Evolutionary conservation across 2,888 invertebrate genomes (phyloP).

Genomic region (Ypsolopha sequella): DNA sequence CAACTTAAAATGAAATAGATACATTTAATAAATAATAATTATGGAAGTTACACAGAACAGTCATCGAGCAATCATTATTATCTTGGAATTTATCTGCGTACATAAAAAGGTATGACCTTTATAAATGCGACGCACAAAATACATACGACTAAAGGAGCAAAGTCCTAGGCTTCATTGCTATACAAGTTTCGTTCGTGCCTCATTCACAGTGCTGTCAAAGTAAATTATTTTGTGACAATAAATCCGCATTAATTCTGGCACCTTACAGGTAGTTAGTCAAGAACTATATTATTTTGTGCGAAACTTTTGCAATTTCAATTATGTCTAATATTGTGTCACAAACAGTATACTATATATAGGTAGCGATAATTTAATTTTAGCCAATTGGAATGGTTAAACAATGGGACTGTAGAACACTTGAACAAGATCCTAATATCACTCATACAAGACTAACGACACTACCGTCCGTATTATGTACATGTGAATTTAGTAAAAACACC

Average conservation of each 20-base stretch:
- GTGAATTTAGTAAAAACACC: conserved; percentile 17
- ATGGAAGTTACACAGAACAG: not conserved
- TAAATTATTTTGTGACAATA: conserved; percentile 42
- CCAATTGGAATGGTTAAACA: conserved; percentile 47
- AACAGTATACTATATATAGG: too few species aligned
- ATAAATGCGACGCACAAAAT: not conserved
- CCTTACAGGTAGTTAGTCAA: conserved; percentile 29
- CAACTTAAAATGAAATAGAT: conserved; percentile 35
- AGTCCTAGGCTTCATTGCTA: conserved; percentile 10
- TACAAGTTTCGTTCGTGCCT: conserved; percentile 27
- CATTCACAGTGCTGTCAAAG: conserved; percentile 46
- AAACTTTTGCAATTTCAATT: conserved; percentile 11
- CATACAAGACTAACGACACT: conserved; percentile 28
- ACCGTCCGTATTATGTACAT: conserved; percentile 43
- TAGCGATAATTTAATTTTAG: not conserved
- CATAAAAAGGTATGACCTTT: not conserved
- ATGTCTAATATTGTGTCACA: conserved; percentile 18
- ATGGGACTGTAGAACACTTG: conserved; percentile 21
- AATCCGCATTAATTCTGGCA: conserved; percentile 42
- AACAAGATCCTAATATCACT: conserved; percentile 46
- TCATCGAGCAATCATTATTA: not conserved
- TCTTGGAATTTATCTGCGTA: conserved; percentile 1
- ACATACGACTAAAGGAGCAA: not conserved
- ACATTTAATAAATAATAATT: conserved; percentile 35
- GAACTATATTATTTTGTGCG: conserved; percentile 41